A percentile compares a stretch with the other conserved stretches of the same genome.
Evolutionary conservation across 2,113 vertebrate species (phyloP).

Genomic region (Urocitellus parryii): DNA sequence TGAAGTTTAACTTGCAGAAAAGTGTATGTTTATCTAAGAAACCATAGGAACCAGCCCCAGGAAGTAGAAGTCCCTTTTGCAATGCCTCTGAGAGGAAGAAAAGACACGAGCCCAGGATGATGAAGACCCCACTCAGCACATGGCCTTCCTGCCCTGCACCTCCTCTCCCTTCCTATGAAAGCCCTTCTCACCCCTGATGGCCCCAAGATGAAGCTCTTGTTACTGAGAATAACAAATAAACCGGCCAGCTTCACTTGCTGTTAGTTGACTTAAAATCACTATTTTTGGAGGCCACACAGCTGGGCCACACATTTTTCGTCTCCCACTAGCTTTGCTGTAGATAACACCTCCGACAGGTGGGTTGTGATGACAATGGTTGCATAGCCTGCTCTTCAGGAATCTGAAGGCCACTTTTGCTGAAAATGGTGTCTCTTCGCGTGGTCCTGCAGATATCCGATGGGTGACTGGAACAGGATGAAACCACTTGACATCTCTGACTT

Average conservation of each 20-base stretch:
- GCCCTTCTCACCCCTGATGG: too few species aligned
- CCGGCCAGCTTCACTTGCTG: background rate
- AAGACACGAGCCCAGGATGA: background rate
- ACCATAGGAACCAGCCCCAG: background rate
- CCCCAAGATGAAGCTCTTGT: background rate
- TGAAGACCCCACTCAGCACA: background rate
- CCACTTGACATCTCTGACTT: background rate
- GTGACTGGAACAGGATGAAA: background rate
- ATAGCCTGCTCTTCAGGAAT: background rate
- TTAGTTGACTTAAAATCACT: background rate
- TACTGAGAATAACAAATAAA: background rate
- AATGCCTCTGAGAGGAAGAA: background rate
- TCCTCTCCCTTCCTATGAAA: background rate
- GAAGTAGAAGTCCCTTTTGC: background rate
- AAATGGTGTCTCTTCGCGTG: background rate
- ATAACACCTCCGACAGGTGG: background rate
- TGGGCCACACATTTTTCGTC: background rate
- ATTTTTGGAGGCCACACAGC: background rate
- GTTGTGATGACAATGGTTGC: background rate
- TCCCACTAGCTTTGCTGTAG: too few species aligned
- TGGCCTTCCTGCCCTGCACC: background rate
- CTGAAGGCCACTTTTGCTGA: background rate
- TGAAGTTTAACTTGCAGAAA: background rate
- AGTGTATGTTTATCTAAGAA: background rate
- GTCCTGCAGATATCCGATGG: too few species aligned